Evolutionary conservation across 2,797 vertebrate genomes (phyloP).

Genomic region (Oreonectes daqikongensis): DNA sequence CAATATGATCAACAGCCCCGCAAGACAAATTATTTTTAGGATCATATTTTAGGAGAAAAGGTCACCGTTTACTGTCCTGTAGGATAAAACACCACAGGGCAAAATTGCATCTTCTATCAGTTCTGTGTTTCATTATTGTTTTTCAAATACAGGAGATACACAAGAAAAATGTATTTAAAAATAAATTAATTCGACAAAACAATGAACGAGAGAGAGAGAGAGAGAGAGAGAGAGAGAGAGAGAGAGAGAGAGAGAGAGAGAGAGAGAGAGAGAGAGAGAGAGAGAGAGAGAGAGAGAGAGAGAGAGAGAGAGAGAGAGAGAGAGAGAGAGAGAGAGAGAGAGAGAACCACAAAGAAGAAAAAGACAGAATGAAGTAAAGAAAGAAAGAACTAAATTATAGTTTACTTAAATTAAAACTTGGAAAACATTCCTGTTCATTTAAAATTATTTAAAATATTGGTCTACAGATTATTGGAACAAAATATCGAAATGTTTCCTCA

Average conservation of each 20-base stretch:
- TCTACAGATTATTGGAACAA: too few relatives aligned
- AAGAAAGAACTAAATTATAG: too few relatives aligned
- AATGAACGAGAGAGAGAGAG: neutral
- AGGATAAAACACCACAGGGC: slow-evolving; percentile 18
- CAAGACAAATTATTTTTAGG: slow-evolving; percentile 16
- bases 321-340: neutral
- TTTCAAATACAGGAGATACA: neutral
- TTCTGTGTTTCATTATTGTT: neutral
- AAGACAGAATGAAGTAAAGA: neutral
- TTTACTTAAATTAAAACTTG: too few relatives aligned
- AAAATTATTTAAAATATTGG: too few relatives aligned
- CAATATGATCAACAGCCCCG: slow-evolving; percentile 10
- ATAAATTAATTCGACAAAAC: too few relatives aligned
- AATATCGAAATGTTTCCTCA: too few relatives aligned
- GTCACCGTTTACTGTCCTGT: slow-evolving; percentile 13
- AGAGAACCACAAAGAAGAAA: too few relatives aligned
- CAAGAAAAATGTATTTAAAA: neutral
- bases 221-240: neutral
- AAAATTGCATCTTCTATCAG: slow-evolving; percentile 15
- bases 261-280: neutral
- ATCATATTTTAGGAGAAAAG: slow-evolving; percentile 14
- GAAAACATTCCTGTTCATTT: too few relatives aligned
- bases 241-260: neutral
- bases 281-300: neutral
- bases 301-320: neutral